Conservation (phyloP, 2,888 invertebrate genomes). For the Neoaliturus tenellus region DNA sequence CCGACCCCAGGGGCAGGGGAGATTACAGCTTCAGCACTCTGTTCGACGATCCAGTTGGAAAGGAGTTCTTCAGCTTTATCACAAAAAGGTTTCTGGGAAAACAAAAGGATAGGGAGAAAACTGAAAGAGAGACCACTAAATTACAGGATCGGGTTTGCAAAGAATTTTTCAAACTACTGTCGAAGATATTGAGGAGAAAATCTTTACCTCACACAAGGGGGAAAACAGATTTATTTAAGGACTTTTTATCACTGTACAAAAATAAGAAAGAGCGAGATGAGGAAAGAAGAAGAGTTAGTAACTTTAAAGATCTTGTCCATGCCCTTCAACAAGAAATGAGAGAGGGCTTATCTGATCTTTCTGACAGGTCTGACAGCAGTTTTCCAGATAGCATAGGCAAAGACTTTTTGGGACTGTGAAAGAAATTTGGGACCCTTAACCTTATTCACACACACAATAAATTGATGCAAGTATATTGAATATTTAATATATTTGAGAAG, state of each 20-base stretch:
- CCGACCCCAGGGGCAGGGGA: neutral
- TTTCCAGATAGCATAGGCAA: no score
- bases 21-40: neutral
- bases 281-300: neutral
- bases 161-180: neutral
- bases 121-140: neutral
- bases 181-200: neutral
- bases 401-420: no score
- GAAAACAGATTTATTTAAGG: no score
- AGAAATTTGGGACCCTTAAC: no score
- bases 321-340: neutral
- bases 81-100: neutral
- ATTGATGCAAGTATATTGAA: no score
- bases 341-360: neutral
- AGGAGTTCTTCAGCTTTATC: neutral
- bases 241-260: neutral
- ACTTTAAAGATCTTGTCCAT: neutral
- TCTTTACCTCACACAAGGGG: neutral
- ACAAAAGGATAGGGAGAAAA: neutral
- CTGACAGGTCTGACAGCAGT: neutral
- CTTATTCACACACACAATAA: no score
- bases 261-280: neutral
- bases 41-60: neutral
- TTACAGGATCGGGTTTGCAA: neutral
- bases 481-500: no score